phyloP scores from a whole-genome alignment of 2,888 invertebrate genomes.

The Aphodius sticticus region DNA sequence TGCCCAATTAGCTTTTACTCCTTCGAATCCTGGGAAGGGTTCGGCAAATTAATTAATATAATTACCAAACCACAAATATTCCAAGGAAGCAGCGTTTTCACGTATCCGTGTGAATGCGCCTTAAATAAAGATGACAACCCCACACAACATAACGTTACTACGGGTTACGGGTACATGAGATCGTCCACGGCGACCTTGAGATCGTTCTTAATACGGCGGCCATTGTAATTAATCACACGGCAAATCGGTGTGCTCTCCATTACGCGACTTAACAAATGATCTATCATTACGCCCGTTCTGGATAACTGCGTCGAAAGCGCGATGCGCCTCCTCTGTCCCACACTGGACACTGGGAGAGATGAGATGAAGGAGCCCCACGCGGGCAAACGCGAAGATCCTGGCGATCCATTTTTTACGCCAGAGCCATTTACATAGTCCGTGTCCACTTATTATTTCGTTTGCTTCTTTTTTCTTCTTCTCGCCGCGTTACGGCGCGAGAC shows the following conservation, averaged over 20 bases:
- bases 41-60: too few species aligned
- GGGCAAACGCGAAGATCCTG: not conserved
- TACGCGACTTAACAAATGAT: constrained; percentile 4
- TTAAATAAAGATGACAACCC: not conserved
- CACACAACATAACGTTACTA: not conserved
- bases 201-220: constrained; percentile 6
- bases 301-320: not conserved
- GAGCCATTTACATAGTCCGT: not conserved
- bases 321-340: not conserved
- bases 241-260: constrained; percentile 9
- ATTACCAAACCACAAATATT: too few species aligned
- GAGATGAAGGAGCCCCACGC: not conserved
- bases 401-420: not conserved
- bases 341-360: not conserved
- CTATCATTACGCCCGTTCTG: not conserved
- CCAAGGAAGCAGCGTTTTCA: too few species aligned
- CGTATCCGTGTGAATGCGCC: not conserved
- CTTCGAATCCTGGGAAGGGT: too few species aligned
- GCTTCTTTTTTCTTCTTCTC: not conserved
- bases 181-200: not conserved
- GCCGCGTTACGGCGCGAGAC: not conserved
- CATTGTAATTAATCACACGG: constrained; percentile 19
- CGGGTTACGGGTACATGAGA: not conserved
- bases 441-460: not conserved
- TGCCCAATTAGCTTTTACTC: too few species aligned